A percentile compares a stretch with the other conserved stretches of the same genome.
Conservation (phyloP, 2,797 vertebrate genomes). For the Brotula barbata region DNA sequence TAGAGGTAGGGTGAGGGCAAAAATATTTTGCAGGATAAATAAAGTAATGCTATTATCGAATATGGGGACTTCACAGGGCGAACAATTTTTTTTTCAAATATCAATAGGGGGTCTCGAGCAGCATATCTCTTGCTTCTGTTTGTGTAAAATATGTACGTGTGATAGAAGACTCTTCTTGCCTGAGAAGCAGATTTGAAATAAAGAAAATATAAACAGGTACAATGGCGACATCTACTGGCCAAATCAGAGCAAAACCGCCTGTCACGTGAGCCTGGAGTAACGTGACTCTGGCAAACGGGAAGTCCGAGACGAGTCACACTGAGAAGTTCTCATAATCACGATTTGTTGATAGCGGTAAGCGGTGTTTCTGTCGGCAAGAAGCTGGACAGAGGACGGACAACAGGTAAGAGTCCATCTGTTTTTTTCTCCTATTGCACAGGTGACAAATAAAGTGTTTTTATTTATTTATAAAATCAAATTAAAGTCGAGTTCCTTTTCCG, state of each 20-base stretch:
- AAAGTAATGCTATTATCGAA: no score
- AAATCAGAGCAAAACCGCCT: accelerated
- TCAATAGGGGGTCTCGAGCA: no score
- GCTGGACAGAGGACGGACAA: constrained; percentile 7
- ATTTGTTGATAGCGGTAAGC: neutral
- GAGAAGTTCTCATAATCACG: constrained; percentile 35
- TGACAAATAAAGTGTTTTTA: constrained; percentile 24
- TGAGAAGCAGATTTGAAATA: no score
- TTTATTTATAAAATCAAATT: neutral
- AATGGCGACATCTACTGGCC: constrained; percentile 32
- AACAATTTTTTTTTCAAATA: no score
- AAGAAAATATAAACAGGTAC: neutral
- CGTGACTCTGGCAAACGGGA: constrained; percentile 72
- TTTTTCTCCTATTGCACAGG: constrained; percentile 10
- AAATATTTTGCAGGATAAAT: no score
- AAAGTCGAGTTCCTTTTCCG: neutral
- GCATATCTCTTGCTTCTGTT: no score
- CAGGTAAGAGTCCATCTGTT: neutral
- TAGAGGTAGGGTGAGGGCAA: no score
- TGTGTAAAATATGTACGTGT: no score
- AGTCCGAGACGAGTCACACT: constrained; percentile 33
- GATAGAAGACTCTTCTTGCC: no score
- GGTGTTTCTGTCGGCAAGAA: constrained; percentile 1
- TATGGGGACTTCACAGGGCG: no score
- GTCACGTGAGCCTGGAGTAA: constrained; percentile 71